Evolutionary conservation across 2,113 vertebrate species (phyloP).

Genomic region (Athene cunicularia): DNA sequence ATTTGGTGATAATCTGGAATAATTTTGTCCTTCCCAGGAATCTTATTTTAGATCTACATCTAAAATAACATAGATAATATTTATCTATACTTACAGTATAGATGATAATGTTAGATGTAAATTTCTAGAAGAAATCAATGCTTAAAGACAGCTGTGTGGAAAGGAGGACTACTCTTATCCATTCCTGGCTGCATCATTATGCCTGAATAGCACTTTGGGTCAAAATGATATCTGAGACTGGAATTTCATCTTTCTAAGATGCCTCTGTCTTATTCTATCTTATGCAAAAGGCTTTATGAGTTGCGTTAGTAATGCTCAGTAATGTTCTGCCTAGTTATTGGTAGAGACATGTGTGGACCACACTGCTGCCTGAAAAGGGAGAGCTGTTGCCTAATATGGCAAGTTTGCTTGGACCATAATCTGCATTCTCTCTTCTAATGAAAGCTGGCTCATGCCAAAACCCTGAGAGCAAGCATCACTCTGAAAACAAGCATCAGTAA

Average conservation of each 20-base stretch:
- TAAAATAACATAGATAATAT: background rate
- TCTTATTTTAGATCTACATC: background rate
- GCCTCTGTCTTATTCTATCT: background rate
- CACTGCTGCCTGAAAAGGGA: background rate
- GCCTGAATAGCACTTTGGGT: background rate
- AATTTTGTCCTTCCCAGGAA: background rate
- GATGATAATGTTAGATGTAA: background rate
- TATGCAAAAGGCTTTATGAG: background rate
- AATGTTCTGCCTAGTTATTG: background rate
- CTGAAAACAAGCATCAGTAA: background rate
- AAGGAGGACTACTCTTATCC: background rate
- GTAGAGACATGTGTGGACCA: accelerated
- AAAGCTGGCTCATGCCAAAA: background rate
- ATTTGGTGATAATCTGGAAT: background rate
- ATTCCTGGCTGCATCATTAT: background rate
- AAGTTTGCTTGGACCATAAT: background rate
- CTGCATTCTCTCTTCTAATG: background rate
- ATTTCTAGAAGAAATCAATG: background rate
- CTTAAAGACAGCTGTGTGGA: background rate
- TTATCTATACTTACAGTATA: background rate
- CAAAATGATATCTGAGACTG: background rate
- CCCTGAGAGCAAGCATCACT: background rate
- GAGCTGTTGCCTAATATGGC: background rate
- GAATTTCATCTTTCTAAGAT: background rate
- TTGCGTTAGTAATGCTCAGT: background rate